These are phyloP conservation scores for Beroe forskalii DNA, from an alignment of 37 sponge, comb jelly and placozoan genomes.

Conservation along the genomic window DNA sequence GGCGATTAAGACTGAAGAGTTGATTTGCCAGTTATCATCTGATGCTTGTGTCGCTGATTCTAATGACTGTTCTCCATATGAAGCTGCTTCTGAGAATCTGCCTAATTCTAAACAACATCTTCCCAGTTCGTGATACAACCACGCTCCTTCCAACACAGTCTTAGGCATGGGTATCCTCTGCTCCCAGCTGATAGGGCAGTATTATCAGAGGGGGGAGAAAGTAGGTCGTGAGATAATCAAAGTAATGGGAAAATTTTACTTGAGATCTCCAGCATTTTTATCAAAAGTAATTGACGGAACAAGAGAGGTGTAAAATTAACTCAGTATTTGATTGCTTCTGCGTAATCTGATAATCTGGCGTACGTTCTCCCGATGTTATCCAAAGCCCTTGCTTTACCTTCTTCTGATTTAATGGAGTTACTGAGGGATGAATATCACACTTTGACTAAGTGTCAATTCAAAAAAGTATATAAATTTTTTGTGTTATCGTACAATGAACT, in stretches of 20 bases:
- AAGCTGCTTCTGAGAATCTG: slow-evolving; percentile 67
- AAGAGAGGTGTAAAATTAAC: slow-evolving; percentile 54
- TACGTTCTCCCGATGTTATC: slow-evolving; percentile 87
- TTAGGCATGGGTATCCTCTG: slow-evolving; percentile 69
- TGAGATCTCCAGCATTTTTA: too few relatives aligned
- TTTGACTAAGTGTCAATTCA: too few relatives aligned
- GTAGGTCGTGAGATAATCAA: too few relatives aligned
- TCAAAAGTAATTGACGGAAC: too few relatives aligned
- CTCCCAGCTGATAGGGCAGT: slow-evolving; percentile 80
- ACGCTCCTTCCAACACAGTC: slow-evolving; percentile 76
- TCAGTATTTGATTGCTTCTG: slow-evolving; percentile 78
- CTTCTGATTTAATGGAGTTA: slow-evolving; percentile 54
- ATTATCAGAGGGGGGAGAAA: too few relatives aligned
- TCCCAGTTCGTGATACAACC: slow-evolving; percentile 91
- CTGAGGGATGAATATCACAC: too few relatives aligned
- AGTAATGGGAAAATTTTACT: too few relatives aligned
- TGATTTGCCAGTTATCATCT: slow-evolving; percentile 89
- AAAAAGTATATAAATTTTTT: too few relatives aligned
- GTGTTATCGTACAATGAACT: too few relatives aligned
- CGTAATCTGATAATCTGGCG: slow-evolving; percentile 78
- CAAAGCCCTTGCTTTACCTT: slow-evolving; percentile 75
- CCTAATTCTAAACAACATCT: slow-evolving; percentile 78
- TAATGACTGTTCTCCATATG: slow-evolving; percentile 79
- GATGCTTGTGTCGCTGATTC: slow-evolving; percentile 72
- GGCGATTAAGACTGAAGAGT: slow-evolving; percentile 82